phyloP scores from a whole-genome alignment of 2,888 invertebrate genomes.

The Metallyticus violacea region DNA sequence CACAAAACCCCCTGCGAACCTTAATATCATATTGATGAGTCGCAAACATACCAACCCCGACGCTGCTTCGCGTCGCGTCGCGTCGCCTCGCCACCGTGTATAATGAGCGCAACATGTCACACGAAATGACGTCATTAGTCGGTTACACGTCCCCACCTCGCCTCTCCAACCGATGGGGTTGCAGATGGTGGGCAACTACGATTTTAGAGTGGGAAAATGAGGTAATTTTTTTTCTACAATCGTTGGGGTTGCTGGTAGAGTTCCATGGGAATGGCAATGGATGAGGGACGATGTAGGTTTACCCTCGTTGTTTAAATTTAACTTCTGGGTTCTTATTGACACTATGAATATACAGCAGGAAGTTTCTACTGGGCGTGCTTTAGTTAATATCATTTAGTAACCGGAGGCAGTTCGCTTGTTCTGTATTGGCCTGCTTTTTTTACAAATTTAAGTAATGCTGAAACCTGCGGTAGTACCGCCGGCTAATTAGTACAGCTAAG shows the following conservation, averaged over 20 bases:
- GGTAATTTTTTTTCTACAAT: not conserved
- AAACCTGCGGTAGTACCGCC: too few species aligned
- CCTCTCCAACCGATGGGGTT: not conserved
- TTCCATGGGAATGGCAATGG: not conserved
- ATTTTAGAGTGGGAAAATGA: not conserved
- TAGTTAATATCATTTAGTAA: too few species aligned
- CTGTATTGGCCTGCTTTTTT: too few species aligned
- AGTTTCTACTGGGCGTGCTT: too few species aligned
- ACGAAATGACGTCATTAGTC: conserved; percentile 16
- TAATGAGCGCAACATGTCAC: conserved; percentile 18
- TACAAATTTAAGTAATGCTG: too few species aligned
- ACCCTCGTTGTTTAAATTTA: not conserved
- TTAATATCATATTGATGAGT: conserved; percentile 25
- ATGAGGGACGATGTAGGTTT: not conserved
- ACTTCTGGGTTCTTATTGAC: not conserved
- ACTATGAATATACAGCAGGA: too few species aligned
- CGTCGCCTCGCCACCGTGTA: not conserved
- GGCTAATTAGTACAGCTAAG: too few species aligned
- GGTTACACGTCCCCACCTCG: conserved; percentile 5
- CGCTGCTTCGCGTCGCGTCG: too few species aligned
- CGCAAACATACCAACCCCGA: too few species aligned
- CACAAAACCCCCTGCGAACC: not conserved
- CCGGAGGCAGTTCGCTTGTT: too few species aligned
- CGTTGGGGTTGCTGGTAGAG: not conserved
- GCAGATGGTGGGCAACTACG: not conserved